Conservation (phyloP, 2,797 vertebrate genomes). For the Ara ararauna region DNA sequence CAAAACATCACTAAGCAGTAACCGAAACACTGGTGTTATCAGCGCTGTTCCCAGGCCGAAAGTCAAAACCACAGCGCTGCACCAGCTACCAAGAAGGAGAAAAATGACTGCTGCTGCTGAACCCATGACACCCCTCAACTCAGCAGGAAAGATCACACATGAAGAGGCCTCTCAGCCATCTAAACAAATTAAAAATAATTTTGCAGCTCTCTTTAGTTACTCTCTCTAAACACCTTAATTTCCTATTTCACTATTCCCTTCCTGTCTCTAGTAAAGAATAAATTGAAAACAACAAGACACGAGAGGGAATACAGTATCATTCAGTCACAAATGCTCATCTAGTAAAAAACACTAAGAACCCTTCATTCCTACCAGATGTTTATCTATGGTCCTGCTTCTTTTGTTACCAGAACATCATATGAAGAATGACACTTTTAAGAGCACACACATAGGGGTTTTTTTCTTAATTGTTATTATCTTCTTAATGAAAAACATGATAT, state of each 20-base stretch:
- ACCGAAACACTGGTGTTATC: too few relatives aligned
- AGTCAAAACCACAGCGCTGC: too few relatives aligned
- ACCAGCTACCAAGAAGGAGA: too few relatives aligned
- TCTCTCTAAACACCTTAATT: constrained; percentile 58
- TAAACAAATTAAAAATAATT: constrained; percentile 46
- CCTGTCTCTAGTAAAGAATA: constrained; percentile 30
- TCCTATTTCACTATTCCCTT: constrained; percentile 34
- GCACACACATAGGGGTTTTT: neutral
- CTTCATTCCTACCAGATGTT: constrained; percentile 24
- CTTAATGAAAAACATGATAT: neutral
- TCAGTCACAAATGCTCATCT: constrained; percentile 25
- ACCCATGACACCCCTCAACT: neutral
- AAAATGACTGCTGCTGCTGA: too few relatives aligned
- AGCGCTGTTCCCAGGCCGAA: too few relatives aligned
- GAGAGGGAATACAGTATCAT: neutral
- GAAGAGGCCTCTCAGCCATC: neutral
- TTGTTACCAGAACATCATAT: neutral
- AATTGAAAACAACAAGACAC: constrained; percentile 24
- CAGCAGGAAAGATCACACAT: constrained; percentile 13
- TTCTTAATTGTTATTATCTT: neutral
- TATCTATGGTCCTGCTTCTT: neutral
- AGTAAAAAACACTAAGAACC: neutral
- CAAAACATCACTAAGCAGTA: too few relatives aligned
- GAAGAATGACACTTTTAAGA: neutral
- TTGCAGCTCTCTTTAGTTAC: constrained; percentile 34